These are phyloP conservation scores for Hirudinaria manillensis DNA, from an alignment of 2,888 invertebrate species.

Conservation along the genomic window DNA sequence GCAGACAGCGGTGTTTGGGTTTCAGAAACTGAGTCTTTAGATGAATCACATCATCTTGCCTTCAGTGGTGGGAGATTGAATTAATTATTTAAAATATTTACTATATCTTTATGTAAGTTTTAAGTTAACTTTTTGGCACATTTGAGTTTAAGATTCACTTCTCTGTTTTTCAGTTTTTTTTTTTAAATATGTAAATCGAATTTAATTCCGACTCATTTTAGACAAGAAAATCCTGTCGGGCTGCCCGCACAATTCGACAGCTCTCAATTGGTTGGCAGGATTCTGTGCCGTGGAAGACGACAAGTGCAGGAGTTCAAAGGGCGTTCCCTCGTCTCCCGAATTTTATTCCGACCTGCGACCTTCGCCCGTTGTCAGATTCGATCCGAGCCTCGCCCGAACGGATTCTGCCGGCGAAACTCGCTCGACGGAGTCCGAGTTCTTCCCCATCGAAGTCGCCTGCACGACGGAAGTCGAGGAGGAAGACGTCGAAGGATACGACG, in stretches of 20 bases:
- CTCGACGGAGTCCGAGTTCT: conserved; percentile 15
- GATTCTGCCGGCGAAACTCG: conserved; percentile 2
- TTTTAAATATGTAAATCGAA: background rate
- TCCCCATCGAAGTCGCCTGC: conserved; percentile 23
- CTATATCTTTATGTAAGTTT: background rate
- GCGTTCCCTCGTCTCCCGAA: background rate
- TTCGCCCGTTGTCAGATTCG: conserved; percentile 17
- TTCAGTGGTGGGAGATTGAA: background rate
- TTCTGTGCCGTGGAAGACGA: background rate
- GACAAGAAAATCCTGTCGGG: background rate
- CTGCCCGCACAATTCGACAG: background rate
- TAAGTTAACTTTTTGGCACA: background rate
- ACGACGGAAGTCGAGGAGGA: conserved; percentile 21
- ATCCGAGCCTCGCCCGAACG: background rate
- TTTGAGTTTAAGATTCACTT: too few species aligned
- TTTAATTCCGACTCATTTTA: background rate
- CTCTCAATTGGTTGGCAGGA: background rate
- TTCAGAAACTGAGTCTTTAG: conserved; percentile 37
- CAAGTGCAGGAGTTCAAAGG: background rate
- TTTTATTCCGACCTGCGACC: background rate
- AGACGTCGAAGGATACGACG: conserved; percentile 2
- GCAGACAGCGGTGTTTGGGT: conserved; percentile 40
- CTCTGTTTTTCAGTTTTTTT: background rate
- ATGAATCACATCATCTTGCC: conserved; percentile 26
- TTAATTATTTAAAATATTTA: conserved; percentile 1